Evolutionary conservation across 2,888 invertebrate genomes (phyloP).

Genomic region (Pilophorus perplexus): DNA sequence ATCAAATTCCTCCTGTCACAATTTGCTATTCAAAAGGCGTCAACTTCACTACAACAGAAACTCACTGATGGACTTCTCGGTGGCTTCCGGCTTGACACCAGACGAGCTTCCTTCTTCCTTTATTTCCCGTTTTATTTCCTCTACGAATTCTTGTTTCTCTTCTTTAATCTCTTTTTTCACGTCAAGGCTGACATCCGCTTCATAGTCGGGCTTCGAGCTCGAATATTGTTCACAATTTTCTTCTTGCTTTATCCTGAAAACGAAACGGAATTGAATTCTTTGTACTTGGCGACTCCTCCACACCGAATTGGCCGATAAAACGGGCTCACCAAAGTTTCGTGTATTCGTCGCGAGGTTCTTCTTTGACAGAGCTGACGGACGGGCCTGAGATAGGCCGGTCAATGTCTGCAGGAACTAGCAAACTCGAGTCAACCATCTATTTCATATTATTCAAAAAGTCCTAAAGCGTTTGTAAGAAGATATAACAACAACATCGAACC

Average conservation of each 20-base stretch:
- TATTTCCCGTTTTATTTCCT: no score
- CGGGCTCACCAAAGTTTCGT: slow-evolving; percentile 4
- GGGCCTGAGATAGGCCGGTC: slow-evolving; percentile 34
- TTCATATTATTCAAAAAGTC: slow-evolving; percentile 51
- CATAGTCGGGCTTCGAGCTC: neutral
- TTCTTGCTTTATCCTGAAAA: slow-evolving; percentile 22
- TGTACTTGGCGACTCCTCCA: neutral
- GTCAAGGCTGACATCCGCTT: neutral
- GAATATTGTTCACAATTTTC: neutral
- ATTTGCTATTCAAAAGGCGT: no score
- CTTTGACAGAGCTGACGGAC: slow-evolving; percentile 3
- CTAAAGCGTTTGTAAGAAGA: slow-evolving; percentile 19
- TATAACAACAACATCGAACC: slow-evolving; percentile 11
- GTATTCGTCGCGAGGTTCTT: slow-evolving; percentile 8
- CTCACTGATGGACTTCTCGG: no score
- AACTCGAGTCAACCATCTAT: slow-evolving; percentile 50
- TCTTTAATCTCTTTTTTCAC: slow-evolving; percentile 21
- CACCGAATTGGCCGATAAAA: neutral
- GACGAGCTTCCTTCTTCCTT: no score
- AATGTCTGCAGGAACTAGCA: slow-evolving; percentile 48
- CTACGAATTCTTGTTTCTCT: slow-evolving; percentile 4
- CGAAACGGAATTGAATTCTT: neutral
- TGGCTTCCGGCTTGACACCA: no score
- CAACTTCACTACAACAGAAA: no score
- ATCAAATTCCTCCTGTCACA: no score